Percentiles rank a stretch among this genome's conserved stretches.
Evolutionary conservation across 2,888 invertebrate species (phyloP).

Genomic region (Dysmachus trigonus): DNA sequence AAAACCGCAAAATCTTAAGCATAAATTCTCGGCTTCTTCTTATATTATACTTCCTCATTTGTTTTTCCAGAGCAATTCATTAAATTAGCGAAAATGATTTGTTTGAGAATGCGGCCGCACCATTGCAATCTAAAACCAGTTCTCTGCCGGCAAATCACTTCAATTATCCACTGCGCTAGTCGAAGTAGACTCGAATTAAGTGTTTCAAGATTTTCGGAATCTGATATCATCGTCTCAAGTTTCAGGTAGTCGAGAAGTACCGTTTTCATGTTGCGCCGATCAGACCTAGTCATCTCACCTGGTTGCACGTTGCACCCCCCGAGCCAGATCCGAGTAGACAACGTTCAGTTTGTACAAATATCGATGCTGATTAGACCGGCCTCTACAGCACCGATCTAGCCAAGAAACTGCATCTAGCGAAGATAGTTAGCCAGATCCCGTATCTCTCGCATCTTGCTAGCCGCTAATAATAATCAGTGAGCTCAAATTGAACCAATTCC

Average conservation of each 20-base stretch:
- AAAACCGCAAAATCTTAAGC: neutral
- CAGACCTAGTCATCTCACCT: slow-evolving; percentile 8
- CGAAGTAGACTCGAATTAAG: neutral
- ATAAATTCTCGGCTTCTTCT: neutral
- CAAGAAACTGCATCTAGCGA: neutral
- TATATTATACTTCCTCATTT: neutral
- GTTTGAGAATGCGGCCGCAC: neutral
- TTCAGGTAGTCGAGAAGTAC: neutral
- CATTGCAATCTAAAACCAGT: neutral
- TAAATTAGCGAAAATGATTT: neutral
- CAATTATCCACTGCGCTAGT: neutral
- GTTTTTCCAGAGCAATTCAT: neutral
- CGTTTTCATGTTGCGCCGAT: neutral
- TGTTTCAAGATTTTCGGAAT: neutral
- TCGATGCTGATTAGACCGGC: neutral
- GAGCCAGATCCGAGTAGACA: neutral
- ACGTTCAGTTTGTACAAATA: neutral
- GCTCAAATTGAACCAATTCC: neutral
- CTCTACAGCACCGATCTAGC: neutral
- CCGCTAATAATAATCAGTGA: neutral
- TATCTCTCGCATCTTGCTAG: neutral
- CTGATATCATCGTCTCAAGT: neutral
- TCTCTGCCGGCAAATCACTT: neutral
- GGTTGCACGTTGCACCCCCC: neutral
- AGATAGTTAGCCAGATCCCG: neutral